Percentiles rank a stretch among this genome's conserved stretches.
Conservation (phyloP, 2,888 invertebrate genomes). For the Coelogynopora nodosa region DNA sequence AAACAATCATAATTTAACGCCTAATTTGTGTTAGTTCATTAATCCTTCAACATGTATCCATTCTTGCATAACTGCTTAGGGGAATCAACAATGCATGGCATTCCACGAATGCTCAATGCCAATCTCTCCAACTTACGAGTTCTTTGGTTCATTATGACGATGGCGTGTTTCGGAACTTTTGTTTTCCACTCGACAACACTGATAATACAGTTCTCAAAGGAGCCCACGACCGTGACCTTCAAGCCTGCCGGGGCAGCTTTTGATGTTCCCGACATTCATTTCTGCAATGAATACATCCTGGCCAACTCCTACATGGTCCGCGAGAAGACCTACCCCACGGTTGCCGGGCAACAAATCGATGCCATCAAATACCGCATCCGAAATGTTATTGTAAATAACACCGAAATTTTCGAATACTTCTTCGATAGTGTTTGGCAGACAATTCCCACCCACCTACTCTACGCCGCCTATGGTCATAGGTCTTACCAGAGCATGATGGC, state of each 20-base stretch:
- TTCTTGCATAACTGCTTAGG: background rate
- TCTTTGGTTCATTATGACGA: background rate
- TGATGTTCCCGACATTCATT: background rate
- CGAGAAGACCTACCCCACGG: background rate
- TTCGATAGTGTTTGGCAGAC: background rate
- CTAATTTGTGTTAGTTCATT: no score
- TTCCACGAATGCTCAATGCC: background rate
- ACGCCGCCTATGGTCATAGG: background rate
- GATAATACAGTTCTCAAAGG: background rate
- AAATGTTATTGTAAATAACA: background rate
- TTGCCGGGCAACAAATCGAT: background rate
- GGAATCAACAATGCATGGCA: constrained; percentile 3
- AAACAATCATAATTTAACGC: no score
- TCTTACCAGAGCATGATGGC: background rate
- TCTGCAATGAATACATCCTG: background rate
- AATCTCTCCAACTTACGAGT: background rate
- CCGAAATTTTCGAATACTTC: background rate
- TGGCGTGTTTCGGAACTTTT: background rate
- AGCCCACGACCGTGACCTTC: background rate
- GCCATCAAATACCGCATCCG: background rate
- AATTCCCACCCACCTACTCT: background rate
- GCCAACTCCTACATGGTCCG: background rate
- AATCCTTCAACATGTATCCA: background rate
- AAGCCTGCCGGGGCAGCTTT: background rate
- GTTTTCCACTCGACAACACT: background rate